Evolutionary conservation across 2,113 vertebrate genomes (phyloP), one percentile per base, ranked within the genome.

Genomic region (Strix uralensis): DNA sequence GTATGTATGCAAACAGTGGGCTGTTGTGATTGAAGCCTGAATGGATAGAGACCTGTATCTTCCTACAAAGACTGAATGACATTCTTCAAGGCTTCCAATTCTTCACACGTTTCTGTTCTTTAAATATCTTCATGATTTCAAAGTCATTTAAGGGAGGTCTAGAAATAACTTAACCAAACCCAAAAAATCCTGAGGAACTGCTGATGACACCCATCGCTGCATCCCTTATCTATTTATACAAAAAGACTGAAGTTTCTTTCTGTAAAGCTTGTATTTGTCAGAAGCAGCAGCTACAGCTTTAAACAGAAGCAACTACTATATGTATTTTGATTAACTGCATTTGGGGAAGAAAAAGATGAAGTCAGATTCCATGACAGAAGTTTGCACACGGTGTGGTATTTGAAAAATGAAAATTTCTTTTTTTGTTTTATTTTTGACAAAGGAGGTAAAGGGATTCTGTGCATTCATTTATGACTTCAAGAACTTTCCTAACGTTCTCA

Each of bases 311-410:
- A 75, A 59, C 13, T 58, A 29, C 8, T 5, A 29, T 13, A 46
- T 26, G 6, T 10, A 59, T 42, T 70, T 88, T 47, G n/a, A 88
- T 63, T 62, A 88, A 51, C 7, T 34, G 26, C 13, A 10, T 47
- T 65, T 47, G 22, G 30, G 38, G 44, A 75, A 80, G 29, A 58
- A 69, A 70, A 54, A 29, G 15, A 69, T 36, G 13, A 74, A 74
- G 27, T 9, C 55, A 58, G 25, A 30, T 63, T 84, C 30, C 1
- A 8, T 5, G 44, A 16, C 2, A 69, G 4, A 32, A 36, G 47
- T 74, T 42, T 52, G 67, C 15, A 69, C 16, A 65, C 1, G 5
- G 2, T 0, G 0, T 49, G 10, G 22, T 40, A 27, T 36, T 16
- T 19, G 38, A 84, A 81, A 74, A 88, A 59, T 34, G 20, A 80